phyloP scores from a whole-genome alignment of 2,888 invertebrate species.

The Andrena marginata region DNA sequence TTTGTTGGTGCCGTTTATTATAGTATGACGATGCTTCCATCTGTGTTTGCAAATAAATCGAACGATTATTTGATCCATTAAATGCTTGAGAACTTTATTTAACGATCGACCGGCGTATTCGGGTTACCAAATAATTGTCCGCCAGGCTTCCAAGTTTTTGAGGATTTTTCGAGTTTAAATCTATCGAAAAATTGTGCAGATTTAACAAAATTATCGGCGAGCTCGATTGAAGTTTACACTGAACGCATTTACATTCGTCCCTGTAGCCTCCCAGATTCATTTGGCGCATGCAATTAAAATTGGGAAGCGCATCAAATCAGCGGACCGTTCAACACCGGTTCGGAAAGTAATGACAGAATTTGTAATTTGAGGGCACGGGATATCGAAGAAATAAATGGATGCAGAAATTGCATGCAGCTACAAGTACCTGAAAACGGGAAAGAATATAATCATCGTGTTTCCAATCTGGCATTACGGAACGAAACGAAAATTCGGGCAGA shows the following conservation, averaged over 20 bases:
- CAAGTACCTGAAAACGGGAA: not conserved
- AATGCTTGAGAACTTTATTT: slow-evolving; percentile 25
- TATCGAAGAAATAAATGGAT: slow-evolving; percentile 27
- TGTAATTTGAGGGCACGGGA: slow-evolving; percentile 28
- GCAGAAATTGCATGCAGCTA: slow-evolving; percentile 13
- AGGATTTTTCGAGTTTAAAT: slow-evolving; percentile 37
- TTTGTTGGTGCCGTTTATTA: no score
- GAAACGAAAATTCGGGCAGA: not conserved
- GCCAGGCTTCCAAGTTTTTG: not conserved
- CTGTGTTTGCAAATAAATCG: slow-evolving; percentile 13
- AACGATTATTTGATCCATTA: not conserved
- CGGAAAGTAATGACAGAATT: slow-evolving; percentile 57
- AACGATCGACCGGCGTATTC: not conserved
- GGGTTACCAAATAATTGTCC: slow-evolving; percentile 24
- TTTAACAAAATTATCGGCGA: slow-evolving; percentile 48
- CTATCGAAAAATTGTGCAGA: slow-evolving; percentile 53
- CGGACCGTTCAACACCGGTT: slow-evolving; percentile 49
- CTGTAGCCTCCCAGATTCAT: slow-evolving; percentile 34
- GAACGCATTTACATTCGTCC: slow-evolving; percentile 41
- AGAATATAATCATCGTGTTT: slow-evolving; percentile 33
- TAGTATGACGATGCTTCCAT: not conserved
- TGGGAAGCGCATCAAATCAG: slow-evolving; percentile 46
- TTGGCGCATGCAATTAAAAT: slow-evolving; percentile 58
- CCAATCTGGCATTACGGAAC: not conserved
- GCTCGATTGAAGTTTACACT: slow-evolving; percentile 52